These are phyloP conservation scores for Semaprochilodus insignis DNA, from an alignment of 2,797 vertebrate genomes.

Conservation along the genomic window DNA sequence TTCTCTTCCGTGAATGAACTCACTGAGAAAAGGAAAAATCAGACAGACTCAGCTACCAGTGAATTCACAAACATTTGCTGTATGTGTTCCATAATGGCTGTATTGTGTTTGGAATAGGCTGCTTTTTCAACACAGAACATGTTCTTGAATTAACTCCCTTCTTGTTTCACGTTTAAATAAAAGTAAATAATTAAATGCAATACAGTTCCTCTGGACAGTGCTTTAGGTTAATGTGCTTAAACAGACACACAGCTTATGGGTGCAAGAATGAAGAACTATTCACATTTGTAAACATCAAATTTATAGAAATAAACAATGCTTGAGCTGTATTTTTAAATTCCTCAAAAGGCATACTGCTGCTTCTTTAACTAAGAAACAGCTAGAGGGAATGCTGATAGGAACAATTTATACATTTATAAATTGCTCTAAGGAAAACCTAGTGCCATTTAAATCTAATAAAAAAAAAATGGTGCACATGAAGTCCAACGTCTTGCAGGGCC, in stretches of 20 bases:
- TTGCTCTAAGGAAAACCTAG: neutral
- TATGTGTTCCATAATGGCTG: neutral
- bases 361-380: neutral
- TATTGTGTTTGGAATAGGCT: neutral
- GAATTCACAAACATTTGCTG: slow-evolving; percentile 2
- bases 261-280: slow-evolving; percentile 2
- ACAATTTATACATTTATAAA: neutral
- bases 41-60: neutral
- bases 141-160: neutral
- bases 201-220: neutral
- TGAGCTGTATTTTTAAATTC: neutral
- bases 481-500: neutral
- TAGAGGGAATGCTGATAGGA: neutral
- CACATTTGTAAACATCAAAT: neutral
- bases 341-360: neutral
- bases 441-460: neutral
- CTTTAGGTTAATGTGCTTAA: slow-evolving; percentile 18
- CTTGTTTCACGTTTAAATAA: neutral
- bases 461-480: neutral
- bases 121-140: neutral
- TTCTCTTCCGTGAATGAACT: neutral
- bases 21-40: neutral
- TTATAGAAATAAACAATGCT: neutral
- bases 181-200: neutral
- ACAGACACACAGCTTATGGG: slow-evolving; percentile 5